Conservation (phyloP, 1,140 invertebrate genomes). For the Akabosia matsudoensis region DNA sequence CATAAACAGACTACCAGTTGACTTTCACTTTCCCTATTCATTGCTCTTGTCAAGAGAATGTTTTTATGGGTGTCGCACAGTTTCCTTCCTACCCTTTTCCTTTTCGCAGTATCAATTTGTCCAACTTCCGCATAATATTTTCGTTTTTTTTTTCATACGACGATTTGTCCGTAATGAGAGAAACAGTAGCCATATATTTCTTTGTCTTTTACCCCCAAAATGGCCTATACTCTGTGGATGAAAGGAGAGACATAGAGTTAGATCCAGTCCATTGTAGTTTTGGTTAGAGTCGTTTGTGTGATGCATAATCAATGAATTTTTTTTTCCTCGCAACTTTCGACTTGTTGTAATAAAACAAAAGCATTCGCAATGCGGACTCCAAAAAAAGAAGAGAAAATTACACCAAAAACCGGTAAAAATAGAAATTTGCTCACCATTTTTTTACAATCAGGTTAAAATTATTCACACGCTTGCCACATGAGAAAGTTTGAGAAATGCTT, state of each 20-base stretch:
- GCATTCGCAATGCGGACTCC: not conserved
- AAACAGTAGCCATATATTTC: too few species aligned
- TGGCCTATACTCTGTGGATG: not conserved
- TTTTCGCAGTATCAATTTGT: not conserved
- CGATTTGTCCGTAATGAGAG: not conserved
- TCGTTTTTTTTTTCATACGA: too few species aligned
- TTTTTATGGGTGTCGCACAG: not conserved
- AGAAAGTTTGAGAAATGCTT: too few species aligned
- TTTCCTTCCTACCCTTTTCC: not conserved
- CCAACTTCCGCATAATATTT: not conserved
- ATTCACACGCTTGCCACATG: too few species aligned
- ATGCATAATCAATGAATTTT: slow-evolving; percentile 12
- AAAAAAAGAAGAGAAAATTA: not conserved
- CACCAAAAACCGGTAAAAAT: not conserved
- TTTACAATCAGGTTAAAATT: not conserved
- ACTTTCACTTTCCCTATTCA: too few species aligned
- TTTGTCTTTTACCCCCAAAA: too few species aligned
- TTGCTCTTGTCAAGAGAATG: not conserved
- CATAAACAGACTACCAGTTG: not conserved
- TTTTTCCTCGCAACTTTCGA: too few species aligned
- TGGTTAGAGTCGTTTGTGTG: not conserved
- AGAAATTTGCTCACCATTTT: not conserved
- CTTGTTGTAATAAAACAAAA: too few species aligned
- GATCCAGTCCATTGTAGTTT: not conserved
- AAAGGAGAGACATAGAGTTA: not conserved